Evolutionary conservation across 2,797 vertebrate species (phyloP), one percentile per base, ranked within the genome.

Genomic region (Rhincodon typus): DNA sequence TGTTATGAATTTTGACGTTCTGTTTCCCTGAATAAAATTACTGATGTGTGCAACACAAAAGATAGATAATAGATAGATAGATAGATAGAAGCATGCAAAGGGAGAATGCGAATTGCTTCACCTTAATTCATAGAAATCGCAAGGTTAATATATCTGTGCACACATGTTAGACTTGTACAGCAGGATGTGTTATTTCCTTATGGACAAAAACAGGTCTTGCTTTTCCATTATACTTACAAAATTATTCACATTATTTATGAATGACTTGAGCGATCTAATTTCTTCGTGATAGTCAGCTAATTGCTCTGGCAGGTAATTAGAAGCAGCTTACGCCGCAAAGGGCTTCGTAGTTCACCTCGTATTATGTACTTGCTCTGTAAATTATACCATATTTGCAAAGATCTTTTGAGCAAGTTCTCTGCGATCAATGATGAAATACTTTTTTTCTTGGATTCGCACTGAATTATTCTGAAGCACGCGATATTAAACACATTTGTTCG

Each of bases 401-500:
- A 97, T 97, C 96, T 97, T 97, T 97, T 97, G 96, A 97, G 96
- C 96, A 97, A 98, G 97, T 98, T 98, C 96, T 97, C 96, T 96
- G 96, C 96, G 96, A 97, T 97, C 96, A 96, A 96, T 97, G 97
- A 96, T 97, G 97, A 97, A 97, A 97, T 95, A 96, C 94, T 96
- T 96, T 96, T 96, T 97, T 95, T 97, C 96, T 97, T 97, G 97
- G 96, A 97, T 98, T 97, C 96, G 95, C 96, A 97, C 97, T 96
- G 97, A 98, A 98, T 98, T 98, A 98, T 98, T 98, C 97, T 98
- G 98, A 98, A 98, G 98, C 98, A 98, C 98, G 98, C 98, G 98
- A 99, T 98, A 98, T 98, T 98, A 98, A 98, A 97, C 97, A 97
- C 97, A 98, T 98, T 99, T 99, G 98, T 99, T 99, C 98, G 98